phyloP scores from a whole-genome alignment of 2,113 vertebrate species.

The Turnix velox region DNA sequence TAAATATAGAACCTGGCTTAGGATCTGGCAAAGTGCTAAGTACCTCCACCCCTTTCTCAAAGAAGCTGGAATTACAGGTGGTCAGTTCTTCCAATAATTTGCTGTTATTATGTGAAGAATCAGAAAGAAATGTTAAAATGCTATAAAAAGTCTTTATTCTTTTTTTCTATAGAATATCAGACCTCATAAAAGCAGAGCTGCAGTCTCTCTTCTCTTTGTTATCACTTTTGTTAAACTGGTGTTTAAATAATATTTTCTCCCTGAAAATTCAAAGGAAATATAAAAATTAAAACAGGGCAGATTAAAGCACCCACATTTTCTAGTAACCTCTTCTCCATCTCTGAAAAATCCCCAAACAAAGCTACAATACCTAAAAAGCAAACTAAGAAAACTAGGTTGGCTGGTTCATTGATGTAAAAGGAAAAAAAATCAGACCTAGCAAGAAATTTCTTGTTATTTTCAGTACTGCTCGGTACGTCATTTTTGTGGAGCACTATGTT shows the following conservation, averaged over 20 bases:
- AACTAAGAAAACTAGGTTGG: not conserved
- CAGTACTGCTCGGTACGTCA: constrained; percentile 9
- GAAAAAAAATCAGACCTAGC: not conserved
- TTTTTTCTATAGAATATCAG: not conserved
- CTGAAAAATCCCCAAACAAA: not conserved
- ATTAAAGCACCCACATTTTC: not conserved
- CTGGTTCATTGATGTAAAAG: constrained; percentile 28
- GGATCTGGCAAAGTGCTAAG: not conserved
- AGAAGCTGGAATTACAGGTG: not conserved
- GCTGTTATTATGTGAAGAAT: not conserved
- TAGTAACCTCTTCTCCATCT: not conserved
- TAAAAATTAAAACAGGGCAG: not conserved
- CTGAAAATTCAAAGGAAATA: not conserved
- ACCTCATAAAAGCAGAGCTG: not conserved
- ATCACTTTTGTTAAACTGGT: not conserved
- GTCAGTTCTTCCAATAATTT: not conserved
- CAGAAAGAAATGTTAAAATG: not conserved
- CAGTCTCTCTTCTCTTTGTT: not conserved
- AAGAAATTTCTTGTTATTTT: constrained; percentile 37
- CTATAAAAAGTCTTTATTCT: not conserved
- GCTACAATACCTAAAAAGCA: not conserved
- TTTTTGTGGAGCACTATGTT: constrained; percentile 60
- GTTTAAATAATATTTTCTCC: constrained; percentile 16
- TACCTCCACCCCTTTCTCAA: not conserved
- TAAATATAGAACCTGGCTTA: not conserved